These are phyloP conservation scores for Dendrophyllia cribrosa DNA, from an alignment of 64 coral and sea anemone genomes.

Conservation along the genomic window DNA sequence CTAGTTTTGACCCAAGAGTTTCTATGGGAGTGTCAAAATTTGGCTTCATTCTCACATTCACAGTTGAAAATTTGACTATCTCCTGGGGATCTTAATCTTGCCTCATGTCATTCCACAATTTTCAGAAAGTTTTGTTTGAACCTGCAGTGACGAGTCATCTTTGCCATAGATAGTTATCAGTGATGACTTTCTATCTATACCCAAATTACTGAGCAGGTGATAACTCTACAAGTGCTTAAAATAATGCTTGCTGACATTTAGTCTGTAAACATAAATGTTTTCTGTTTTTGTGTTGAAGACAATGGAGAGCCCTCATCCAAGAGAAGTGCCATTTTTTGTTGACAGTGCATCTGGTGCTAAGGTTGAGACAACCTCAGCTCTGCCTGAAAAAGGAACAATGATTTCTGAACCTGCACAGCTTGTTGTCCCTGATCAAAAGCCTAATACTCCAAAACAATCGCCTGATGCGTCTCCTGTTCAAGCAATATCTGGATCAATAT, in stretches of 20 bases:
- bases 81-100: no score
- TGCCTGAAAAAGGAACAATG: background rate
- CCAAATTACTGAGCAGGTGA: conserved; percentile 88
- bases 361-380: background rate
- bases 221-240: background rate
- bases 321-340: conserved; percentile 27
- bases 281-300: background rate
- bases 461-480: background rate
- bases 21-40: no score
- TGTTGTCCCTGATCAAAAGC: conserved; percentile 11
- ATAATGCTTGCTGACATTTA: no score
- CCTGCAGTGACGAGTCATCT: conserved; percentile 57
- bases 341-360: background rate
- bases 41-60: no score
- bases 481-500: no score
- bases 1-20: no score
- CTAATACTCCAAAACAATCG: conserved; percentile 6
- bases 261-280: background rate
- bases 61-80: no score
- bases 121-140: background rate
- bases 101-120: no score
- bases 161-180: conserved; percentile 35
- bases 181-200: conserved; percentile 75
- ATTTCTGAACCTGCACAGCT: background rate
- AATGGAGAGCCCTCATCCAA: conserved; percentile 23